These are phyloP conservation scores for Lepeophtheirus nordmannii DNA, from an alignment of 2,888 invertebrate genomes.

Conservation along the genomic window DNA sequence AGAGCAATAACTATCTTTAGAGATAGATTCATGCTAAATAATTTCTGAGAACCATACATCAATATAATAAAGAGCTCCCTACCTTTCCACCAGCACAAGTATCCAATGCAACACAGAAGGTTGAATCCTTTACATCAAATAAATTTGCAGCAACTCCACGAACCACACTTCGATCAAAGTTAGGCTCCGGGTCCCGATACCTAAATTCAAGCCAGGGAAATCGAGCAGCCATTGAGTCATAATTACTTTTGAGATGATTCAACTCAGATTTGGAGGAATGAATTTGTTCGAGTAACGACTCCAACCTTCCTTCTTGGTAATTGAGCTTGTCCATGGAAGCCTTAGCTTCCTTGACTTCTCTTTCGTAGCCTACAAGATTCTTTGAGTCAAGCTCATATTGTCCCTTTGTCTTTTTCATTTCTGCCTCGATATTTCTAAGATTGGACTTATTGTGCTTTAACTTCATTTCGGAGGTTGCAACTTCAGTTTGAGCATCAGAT, in stretches of 20 bases:
- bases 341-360: slow-evolving; percentile 40
- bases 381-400: slow-evolving; percentile 30
- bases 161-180: slow-evolving; percentile 51
- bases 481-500: slow-evolving; percentile 58
- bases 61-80: slow-evolving; percentile 30
- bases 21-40: not conserved
- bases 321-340: slow-evolving; percentile 43
- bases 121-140: slow-evolving; percentile 53
- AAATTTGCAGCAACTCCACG: slow-evolving; percentile 62
- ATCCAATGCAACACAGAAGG: slow-evolving; percentile 61
- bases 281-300: slow-evolving; percentile 25
- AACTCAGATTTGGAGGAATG: slow-evolving; percentile 20
- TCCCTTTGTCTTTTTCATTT: slow-evolving; percentile 49
- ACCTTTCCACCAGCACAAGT: slow-evolving; percentile 70
- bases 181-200: slow-evolving; percentile 59
- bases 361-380: slow-evolving; percentile 27
- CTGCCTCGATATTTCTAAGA: slow-evolving; percentile 48
- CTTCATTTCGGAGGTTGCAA: slow-evolving; percentile 60
- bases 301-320: slow-evolving; percentile 31
- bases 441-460: slow-evolving; percentile 46
- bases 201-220: slow-evolving; percentile 43
- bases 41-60: not conserved
- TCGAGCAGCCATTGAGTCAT: slow-evolving; percentile 22
- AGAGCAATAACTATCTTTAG: not conserved
- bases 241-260: slow-evolving; percentile 22